Evolutionary conservation across 2,113 vertebrate species (phyloP), one percentile per base, ranked within the genome.

Genomic region (Misgurnus anguillicaudatus): DNA sequence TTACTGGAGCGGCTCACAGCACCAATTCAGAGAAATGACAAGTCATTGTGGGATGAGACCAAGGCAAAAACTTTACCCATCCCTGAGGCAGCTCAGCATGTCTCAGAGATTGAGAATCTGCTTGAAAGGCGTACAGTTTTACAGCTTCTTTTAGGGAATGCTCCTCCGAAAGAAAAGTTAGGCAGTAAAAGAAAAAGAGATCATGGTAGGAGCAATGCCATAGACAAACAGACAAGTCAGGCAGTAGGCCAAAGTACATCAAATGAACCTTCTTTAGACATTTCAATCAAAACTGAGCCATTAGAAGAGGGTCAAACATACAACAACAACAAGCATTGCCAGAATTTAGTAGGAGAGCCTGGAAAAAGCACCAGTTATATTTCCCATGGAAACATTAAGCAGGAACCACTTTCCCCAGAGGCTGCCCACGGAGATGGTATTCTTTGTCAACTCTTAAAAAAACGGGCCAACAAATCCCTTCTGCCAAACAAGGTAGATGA

Each of bases 101-200:
- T 90, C 72, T 94, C 94, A 0, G 94, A 95, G 87, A 95, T 96
- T 84, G 94, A 96, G 87, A 96, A 95, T 86, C 91, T 95, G 19
- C 92, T 95, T 66, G 95, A 95, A 87, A 92, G 94, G 38, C 94
- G 94, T 64, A 95, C 94, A 0, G 95, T 96, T 84, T 92, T 96
- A 63, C 95, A 96, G 82, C 85, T 96, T 71, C 93, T 96, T 78
- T 87, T 96, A 84, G 94, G 94, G 77, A 92, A 93, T 79, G 81
- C 93, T 74, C 81, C 81, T 39, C 78, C 91, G 82, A 94, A 81
- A 89, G 94, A 95, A 91, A 88, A 92, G 89, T 86, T 92, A 86
- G 77, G 91, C 76, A 79, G 77, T 86, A 74, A 86, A 88, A 71
- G 81, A 86, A 83, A 91, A 89, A 87, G 91, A 94, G 51, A 82